Conservation (phyloP, 2,888 invertebrate species). For the Merodon equestris region DNA sequence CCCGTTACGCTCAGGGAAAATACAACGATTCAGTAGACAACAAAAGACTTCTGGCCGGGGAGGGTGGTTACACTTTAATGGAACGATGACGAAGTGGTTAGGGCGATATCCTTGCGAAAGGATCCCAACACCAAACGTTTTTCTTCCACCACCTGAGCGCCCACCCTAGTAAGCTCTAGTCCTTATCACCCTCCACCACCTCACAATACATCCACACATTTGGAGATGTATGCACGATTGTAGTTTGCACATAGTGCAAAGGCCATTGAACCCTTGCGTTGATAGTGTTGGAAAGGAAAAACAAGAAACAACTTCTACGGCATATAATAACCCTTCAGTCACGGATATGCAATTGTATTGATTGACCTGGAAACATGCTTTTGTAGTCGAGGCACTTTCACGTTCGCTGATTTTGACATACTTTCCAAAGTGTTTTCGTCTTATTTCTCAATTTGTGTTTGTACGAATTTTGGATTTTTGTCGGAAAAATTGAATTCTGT, state of each 20-base stretch:
- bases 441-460: not conserved
- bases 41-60: conserved; percentile 23
- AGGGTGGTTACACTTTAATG: conserved; percentile 13
- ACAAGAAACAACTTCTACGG: conserved; percentile 2
- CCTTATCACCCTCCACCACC: no score
- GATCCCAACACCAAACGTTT: conserved; percentile 19
- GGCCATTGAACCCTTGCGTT: conserved; percentile 65
- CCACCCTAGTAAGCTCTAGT: no score
- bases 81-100: not conserved
- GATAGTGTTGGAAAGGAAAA: conserved; percentile 44
- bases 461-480: no score
- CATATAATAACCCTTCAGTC: conserved; percentile 69
- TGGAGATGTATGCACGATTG: conserved; percentile 21
- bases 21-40: conserved; percentile 58
- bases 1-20: conserved; percentile 20
- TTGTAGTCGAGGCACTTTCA: conserved; percentile 60
- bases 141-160: conserved; percentile 7
- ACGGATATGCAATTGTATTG: conserved; percentile 70
- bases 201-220: conserved; percentile 36
- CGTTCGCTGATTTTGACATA: conserved; percentile 70
- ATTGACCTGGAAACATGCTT: conserved; percentile 70
- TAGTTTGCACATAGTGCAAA: not conserved
- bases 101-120: conserved; percentile 51
- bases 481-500: no score
- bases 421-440: conserved; percentile 51